Conservation (phyloP, 2,797 vertebrate species). For the Chrysolophus pictus region DNA sequence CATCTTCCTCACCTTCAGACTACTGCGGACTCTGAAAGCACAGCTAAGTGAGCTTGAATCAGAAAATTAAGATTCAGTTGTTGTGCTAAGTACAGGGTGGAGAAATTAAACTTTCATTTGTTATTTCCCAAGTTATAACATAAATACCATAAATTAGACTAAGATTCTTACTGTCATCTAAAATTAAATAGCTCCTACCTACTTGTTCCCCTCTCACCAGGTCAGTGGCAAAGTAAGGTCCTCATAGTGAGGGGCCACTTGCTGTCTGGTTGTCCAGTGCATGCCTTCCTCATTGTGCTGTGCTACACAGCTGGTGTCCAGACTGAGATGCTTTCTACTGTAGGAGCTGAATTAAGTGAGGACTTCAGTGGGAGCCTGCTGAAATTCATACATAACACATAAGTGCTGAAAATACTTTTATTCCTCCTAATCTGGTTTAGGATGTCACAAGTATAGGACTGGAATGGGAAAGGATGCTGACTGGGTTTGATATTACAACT, state of each 20-base stretch:
- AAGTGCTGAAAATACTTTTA: neutral
- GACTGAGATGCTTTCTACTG: neutral
- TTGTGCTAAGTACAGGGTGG: neutral
- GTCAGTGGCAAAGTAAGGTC: neutral
- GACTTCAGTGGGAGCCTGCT: neutral
- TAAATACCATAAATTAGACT: neutral
- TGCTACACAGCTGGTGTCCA: neutral
- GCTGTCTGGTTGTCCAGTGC: neutral
- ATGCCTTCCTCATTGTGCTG: neutral
- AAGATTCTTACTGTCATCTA: neutral
- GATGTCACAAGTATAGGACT: neutral
- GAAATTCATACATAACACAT: neutral
- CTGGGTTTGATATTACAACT: conserved; percentile 3
- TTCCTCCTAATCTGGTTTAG: neutral
- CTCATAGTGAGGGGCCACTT: neutral
- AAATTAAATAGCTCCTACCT: neutral
- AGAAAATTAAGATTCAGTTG: neutral
- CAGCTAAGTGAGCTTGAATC: neutral
- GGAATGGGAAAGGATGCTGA: neutral
- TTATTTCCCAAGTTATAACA: neutral
- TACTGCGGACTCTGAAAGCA: neutral
- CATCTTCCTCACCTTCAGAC: neutral
- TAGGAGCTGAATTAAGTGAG: neutral
- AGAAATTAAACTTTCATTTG: neutral
- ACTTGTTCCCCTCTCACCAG: neutral